Conservation (phyloP, 92 coral and sea anemone genomes). For the Bergia sp. region DNA sequence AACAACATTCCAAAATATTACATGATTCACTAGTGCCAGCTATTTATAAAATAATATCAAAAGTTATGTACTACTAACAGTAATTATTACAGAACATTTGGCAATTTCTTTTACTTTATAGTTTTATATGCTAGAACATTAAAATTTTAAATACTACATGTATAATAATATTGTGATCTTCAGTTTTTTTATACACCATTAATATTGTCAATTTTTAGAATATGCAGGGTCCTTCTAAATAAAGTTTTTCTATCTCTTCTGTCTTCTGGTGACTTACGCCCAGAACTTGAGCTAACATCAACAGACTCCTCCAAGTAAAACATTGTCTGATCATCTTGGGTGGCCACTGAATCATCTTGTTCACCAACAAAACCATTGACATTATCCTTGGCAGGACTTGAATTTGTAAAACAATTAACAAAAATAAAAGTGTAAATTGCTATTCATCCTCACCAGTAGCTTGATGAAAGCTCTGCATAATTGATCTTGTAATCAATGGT, state of each 20-base stretch:
- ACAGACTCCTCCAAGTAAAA: conserved; percentile 26
- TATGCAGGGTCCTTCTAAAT: too few relatives aligned
- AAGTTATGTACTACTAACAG: neutral
- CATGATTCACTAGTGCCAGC: too few relatives aligned
- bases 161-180: too few relatives aligned
- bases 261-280: neutral
- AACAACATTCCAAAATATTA: neutral
- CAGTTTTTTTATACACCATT: too few relatives aligned
- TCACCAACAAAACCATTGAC: neutral
- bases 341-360: neutral
- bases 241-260: too few relatives aligned
- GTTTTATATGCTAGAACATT: too few relatives aligned
- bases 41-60: too few relatives aligned
- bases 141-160: neutral
- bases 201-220: too few relatives aligned
- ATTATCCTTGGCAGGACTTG: neutral
- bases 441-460: too few relatives aligned
- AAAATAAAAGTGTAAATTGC: neutral
- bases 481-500: too few relatives aligned
- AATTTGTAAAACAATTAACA: neutral
- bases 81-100: neutral
- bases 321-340: neutral
- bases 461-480: too few relatives aligned
- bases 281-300: neutral
- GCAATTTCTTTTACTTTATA: too few relatives aligned